phyloP scores from a whole-genome alignment of 2,797 vertebrate species.

The Peromyscus nudipes region DNA sequence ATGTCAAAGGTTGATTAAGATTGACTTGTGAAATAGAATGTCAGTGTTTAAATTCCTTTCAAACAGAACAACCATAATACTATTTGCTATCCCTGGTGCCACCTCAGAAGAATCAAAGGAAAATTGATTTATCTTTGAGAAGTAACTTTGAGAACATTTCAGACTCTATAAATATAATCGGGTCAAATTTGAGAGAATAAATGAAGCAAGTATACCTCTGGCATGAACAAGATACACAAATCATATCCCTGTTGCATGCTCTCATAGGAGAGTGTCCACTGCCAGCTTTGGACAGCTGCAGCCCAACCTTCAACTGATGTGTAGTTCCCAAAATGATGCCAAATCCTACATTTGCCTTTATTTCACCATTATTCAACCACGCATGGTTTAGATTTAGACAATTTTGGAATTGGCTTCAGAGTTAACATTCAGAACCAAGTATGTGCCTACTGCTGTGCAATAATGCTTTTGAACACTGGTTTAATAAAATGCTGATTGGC shows the following conservation, averaged over 20 bases:
- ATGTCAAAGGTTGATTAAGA: neutral
- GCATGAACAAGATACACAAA: neutral
- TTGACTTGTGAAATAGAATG: neutral
- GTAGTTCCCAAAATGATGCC: neutral
- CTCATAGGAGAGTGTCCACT: neutral
- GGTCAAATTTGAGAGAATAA: neutral
- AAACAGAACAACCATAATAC: neutral
- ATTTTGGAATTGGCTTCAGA: neutral
- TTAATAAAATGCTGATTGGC: too few species aligned
- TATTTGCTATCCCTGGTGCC: neutral
- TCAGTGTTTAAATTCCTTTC: constrained; percentile 29
- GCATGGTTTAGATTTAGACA: neutral
- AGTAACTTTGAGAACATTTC: neutral
- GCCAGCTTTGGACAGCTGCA: neutral
- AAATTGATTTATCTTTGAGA: neutral
- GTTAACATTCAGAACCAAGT: neutral
- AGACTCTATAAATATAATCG: neutral
- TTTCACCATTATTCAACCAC: neutral
- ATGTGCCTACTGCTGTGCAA: neutral
- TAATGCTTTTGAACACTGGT: too few species aligned
- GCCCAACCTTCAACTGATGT: neutral
- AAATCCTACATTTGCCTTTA: neutral
- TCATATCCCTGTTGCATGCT: neutral
- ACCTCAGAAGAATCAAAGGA: neutral
- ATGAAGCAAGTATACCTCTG: neutral